Percentiles rank a stretch among this genome's conserved stretches.
Evolutionary conservation across 2,797 vertebrate species (phyloP).

Genomic region (Anomalospiza imberbis): DNA sequence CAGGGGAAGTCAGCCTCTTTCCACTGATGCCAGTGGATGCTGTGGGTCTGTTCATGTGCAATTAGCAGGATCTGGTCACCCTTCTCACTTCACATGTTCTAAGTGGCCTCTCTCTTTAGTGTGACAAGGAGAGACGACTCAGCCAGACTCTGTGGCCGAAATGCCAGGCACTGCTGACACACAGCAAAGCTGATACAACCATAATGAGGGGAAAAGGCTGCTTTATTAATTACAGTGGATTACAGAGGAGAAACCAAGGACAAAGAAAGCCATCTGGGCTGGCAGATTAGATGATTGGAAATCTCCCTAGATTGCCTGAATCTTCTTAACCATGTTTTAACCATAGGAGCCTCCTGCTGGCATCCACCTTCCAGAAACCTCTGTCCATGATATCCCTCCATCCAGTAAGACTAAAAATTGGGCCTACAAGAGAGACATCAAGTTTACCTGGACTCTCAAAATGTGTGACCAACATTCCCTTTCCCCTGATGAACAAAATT

Average conservation of each 20-base stretch:
- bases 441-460: neutral
- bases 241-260: neutral
- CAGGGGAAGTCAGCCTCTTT: neutral
- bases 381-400: neutral
- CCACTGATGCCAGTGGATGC: neutral
- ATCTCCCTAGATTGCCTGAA: neutral
- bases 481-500: neutral
- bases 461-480: neutral
- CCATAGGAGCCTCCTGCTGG: rapidly evolving
- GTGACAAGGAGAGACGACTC: neutral
- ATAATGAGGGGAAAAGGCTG: neutral
- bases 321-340: neutral
- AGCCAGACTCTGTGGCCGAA: rapidly evolving
- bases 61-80: neutral
- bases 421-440: neutral
- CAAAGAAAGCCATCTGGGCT: neutral
- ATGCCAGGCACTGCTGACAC: neutral
- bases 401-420: neutral
- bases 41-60: neutral
- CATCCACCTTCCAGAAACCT: neutral
- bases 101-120: neutral
- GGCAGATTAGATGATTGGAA: neutral
- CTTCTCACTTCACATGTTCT: neutral
- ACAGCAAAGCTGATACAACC: neutral
- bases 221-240: neutral